phyloP scores from a whole-genome alignment of 2,113 vertebrate species.

The Spea multiplicata region DNA sequence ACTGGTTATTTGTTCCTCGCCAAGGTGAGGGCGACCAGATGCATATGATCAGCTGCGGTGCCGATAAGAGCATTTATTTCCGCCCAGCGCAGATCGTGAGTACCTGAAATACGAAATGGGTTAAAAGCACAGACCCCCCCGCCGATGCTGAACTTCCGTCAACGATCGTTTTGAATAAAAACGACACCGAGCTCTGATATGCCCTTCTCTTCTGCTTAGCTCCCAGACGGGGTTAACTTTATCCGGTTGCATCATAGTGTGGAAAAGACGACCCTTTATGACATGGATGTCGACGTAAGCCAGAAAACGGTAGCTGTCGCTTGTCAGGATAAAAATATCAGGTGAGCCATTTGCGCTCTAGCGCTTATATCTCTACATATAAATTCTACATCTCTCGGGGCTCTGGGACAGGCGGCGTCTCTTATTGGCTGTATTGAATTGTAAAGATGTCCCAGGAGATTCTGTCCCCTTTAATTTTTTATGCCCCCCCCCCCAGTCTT shows the following conservation, averaged over 20 bases:
- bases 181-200: too few relatives aligned
- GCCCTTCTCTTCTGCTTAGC: constrained; percentile 56
- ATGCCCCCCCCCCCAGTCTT: too few relatives aligned
- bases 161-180: too few relatives aligned
- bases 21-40: constrained; percentile 68
- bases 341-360: constrained; percentile 59
- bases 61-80: constrained; percentile 89
- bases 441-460: too few relatives aligned
- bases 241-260: constrained; percentile 79
- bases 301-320: constrained; percentile 70
- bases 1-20: neutral
- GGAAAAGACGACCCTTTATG: constrained; percentile 84
- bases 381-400: too few relatives aligned
- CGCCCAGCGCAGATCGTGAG: constrained; percentile 75
- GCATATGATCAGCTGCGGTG: constrained; percentile 84
- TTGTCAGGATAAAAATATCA: constrained; percentile 84
- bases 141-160: too few relatives aligned
- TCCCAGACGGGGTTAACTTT: constrained; percentile 65
- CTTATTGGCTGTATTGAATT: too few relatives aligned
- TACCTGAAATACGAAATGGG: neutral
- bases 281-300: constrained; percentile 82
- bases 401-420: too few relatives aligned
- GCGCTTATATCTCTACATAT: too few relatives aligned
- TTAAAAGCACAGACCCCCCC: too few relatives aligned
- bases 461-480: too few relatives aligned